Conservation (phyloP, 2,888 invertebrate species). For the Clivina fossor region DNA sequence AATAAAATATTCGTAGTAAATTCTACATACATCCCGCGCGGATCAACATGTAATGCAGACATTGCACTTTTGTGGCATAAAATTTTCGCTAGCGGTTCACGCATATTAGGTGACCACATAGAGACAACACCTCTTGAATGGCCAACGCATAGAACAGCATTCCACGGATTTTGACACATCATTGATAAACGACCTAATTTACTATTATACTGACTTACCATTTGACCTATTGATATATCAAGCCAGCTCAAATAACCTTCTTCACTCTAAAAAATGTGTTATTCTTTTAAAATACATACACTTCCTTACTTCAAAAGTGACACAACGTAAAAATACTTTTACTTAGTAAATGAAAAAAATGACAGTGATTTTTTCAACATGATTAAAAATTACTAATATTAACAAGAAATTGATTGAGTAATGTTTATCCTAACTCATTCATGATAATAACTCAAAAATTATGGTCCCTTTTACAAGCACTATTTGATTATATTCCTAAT, state of each 20-base stretch:
- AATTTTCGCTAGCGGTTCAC: constrained; percentile 86
- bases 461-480: too few relatives aligned
- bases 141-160: constrained; percentile 89
- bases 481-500: too few relatives aligned
- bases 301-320: too few relatives aligned
- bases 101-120: constrained; percentile 91
- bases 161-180: constrained; percentile 92
- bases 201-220: constrained; percentile 77
- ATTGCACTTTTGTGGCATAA: constrained; percentile 85
- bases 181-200: constrained; percentile 75
- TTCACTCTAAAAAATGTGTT: constrained; percentile 59
- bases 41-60: constrained; percentile 80
- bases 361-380: too few relatives aligned
- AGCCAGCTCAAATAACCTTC: constrained; percentile 86
- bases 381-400: too few relatives aligned
- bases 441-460: too few relatives aligned
- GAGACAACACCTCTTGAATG: constrained; percentile 89
- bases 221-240: constrained; percentile 91
- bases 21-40: constrained; percentile 74
- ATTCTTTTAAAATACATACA: background rate
- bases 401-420: too few relatives aligned
- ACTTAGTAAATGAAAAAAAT: too few relatives aligned
- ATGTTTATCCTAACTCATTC: too few relatives aligned
- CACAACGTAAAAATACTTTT: too few relatives aligned
- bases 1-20: constrained; percentile 3